phyloP scores from a whole-genome alignment of 2,113 vertebrate genomes.

The Scalopus aquaticus region DNA sequence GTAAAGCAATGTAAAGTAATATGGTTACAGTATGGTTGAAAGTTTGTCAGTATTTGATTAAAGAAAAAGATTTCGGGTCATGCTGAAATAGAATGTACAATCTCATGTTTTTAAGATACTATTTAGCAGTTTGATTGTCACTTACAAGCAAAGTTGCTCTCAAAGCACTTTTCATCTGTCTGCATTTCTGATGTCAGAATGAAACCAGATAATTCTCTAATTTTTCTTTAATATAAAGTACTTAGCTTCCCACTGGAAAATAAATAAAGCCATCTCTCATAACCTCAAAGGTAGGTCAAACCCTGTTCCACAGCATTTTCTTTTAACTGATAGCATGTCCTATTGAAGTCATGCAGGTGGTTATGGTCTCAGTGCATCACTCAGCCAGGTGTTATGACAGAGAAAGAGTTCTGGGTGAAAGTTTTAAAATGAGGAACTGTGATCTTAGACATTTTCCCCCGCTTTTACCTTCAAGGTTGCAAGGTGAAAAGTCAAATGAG shows the following conservation, averaged over 20 bases:
- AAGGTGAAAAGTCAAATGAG: neutral
- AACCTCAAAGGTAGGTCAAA: neutral
- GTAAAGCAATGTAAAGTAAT: neutral
- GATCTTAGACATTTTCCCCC: neutral
- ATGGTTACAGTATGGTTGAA: no score
- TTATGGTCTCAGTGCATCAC: neutral
- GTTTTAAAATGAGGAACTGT: neutral
- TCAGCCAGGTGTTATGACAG: neutral
- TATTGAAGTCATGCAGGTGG: neutral
- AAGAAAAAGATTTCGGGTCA: neutral
- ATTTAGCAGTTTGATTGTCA: neutral
- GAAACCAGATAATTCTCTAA: slow-evolving; percentile 36
- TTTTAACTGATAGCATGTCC: neutral
- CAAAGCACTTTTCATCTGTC: slow-evolving; percentile 25
- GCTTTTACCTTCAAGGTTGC: neutral
- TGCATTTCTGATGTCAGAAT: slow-evolving; percentile 40
- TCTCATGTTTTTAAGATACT: neutral
- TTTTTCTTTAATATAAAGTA: slow-evolving; percentile 46
- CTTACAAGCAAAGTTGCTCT: slow-evolving; percentile 27
- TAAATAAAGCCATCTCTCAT: slow-evolving; percentile 30
- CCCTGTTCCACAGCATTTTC: slow-evolving; percentile 21
- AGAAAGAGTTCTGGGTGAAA: neutral
- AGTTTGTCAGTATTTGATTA: neutral
- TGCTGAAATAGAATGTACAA: neutral
- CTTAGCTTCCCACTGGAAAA: neutral